Base-by-base conservation (phyloP, 2,113 vertebrate species). In the Macquaria australasica region DNA sequence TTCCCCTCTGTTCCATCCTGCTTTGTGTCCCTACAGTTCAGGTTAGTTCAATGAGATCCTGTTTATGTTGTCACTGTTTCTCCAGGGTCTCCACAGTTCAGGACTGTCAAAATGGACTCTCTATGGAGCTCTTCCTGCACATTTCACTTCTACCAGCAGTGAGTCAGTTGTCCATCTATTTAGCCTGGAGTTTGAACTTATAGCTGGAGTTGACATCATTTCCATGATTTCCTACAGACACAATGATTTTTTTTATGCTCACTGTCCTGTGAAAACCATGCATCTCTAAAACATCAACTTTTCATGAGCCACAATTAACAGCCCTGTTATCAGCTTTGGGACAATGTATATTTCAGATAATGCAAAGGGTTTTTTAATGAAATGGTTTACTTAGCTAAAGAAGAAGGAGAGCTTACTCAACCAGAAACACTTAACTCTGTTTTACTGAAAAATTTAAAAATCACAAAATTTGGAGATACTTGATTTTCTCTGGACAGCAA, bases 101-200 rank as follows among this genome's bases (percentile, higher is more conserved):
- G 23, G 83, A 77, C 16, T 94, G 93, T 89, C 62, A 74, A 10
- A 91, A 60, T 73, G 81, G 56, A 31, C 86, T 94, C 34, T 94
- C 89, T 12, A 0, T 89, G 21, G 85, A 91, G 2, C 48, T 85
- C 28, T 91, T 93, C 68, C 69, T 95, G 72, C 94, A 93, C 28
- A 2, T 93, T 31, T 93, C 93, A 39, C 85, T 95, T 56, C 62
- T 93, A 59, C 94, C 94, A 68, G 91, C 92, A 12, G 94, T 95
- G 78, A 89, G 92, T 84, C 12, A 89, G 92, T 84, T 15, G 8
- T 51, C 12, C 1, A 8, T 63, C 70, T 16, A 18, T 50, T 73
- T 74, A 12, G 58, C 31, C 21, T 37, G 1, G 0, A 41, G 53
- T 7, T 34, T 73, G 8, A 56, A 55, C 4, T 16, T 23, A 21